These are phyloP conservation scores for Eulemur albifrons DNA, from an alignment of 2,797 vertebrate genomes.

Conservation along the genomic window DNA sequence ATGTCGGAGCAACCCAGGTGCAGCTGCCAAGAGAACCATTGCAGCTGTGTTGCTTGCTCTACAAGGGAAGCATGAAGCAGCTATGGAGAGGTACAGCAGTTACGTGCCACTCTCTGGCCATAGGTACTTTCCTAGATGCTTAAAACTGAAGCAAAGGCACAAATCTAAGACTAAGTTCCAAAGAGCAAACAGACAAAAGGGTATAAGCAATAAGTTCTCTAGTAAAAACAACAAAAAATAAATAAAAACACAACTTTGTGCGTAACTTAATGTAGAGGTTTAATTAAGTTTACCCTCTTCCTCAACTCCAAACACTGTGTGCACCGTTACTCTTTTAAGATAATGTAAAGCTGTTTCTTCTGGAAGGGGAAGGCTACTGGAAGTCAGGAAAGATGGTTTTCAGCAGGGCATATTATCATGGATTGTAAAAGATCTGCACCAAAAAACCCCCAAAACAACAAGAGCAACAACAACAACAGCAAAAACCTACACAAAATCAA, in stretches of 20 bases:
- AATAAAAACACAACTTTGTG: neutral
- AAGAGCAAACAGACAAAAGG: neutral
- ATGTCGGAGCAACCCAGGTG: neutral
- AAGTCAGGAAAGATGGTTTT: neutral
- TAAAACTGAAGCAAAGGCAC: neutral
- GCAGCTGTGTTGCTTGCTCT: neutral
- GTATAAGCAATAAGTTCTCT: neutral
- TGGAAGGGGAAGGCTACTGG: neutral
- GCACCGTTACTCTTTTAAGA: neutral
- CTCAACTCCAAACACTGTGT: neutral
- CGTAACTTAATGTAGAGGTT: neutral
- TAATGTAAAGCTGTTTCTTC: neutral
- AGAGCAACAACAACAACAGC: too few relatives aligned
- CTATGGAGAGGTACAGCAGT: rapidly evolving
- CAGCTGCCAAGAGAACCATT: neutral
- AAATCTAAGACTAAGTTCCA: neutral
- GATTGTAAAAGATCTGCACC: neutral
- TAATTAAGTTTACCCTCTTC: neutral
- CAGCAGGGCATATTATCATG: neutral
- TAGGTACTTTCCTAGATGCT: neutral
- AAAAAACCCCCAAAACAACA: neutral
- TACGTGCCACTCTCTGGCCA: neutral
- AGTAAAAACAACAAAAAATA: neutral
- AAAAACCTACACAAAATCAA: neutral
- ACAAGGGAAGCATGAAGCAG: neutral